phyloP scores from a whole-genome alignment of 2,113 vertebrate genomes.

The Actenoides hombroni region DNA sequence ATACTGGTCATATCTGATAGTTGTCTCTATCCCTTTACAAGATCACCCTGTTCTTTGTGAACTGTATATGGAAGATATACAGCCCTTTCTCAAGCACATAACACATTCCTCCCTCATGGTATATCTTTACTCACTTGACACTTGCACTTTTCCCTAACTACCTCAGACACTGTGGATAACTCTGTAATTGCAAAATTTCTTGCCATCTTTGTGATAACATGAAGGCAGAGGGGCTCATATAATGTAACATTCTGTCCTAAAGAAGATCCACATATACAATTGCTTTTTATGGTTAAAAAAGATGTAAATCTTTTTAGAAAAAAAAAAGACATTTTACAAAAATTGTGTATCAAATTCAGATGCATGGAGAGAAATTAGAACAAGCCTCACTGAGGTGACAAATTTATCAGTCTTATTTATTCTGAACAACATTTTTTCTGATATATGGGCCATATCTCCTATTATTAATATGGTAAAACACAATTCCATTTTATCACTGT shows the following conservation, averaged over 20 bases:
- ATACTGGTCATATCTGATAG: neutral
- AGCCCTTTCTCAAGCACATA: neutral
- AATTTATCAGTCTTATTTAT: neutral
- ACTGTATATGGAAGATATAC: neutral
- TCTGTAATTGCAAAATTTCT: neutral
- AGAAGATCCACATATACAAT: neutral
- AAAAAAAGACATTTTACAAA: neutral
- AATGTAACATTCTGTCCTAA: neutral
- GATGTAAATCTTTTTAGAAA: neutral
- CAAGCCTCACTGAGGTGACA: neutral
- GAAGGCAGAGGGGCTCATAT: neutral
- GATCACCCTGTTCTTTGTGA: neutral
- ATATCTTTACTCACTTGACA: neutral
- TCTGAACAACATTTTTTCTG: neutral
- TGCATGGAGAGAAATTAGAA: neutral
- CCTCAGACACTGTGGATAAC: neutral
- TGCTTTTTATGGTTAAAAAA: neutral
- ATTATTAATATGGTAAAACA: neutral
- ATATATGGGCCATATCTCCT: neutral
- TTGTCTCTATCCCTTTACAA: neutral
- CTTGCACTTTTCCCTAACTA: neutral
- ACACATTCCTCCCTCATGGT: neutral
- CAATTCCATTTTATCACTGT: neutral
- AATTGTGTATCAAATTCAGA: neutral
- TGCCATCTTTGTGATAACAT: neutral